A percentile compares a stretch with the other conserved stretches of the same genome.
Conservation (phyloP, 2,113 vertebrate genomes). For the Neodon shergylaensis region DNA sequence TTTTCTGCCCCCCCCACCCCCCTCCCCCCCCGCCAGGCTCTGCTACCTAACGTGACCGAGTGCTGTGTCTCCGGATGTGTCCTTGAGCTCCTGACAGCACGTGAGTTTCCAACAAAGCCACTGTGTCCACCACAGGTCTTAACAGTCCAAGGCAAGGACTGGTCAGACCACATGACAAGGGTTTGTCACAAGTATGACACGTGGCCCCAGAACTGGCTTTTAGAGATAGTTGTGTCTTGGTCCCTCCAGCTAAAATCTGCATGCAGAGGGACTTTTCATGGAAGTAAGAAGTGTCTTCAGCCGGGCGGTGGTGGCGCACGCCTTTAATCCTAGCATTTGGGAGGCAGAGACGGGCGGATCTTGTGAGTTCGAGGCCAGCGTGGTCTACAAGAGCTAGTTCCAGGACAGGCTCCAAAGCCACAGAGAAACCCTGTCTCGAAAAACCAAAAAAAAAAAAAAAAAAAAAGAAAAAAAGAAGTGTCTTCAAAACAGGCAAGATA, state of each 20-base stretch:
- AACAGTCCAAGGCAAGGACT: background rate
- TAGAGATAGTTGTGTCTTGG: background rate
- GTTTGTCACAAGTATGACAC: background rate
- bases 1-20: background rate
- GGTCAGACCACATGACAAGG: background rate
- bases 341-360: too few species aligned
- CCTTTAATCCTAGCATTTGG: too few species aligned
- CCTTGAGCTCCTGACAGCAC: background rate
- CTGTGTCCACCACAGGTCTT: background rate
- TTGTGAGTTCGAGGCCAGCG: too few species aligned
- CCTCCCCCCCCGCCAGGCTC: too few species aligned
- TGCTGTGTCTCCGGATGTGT: too few species aligned
- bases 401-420: too few species aligned
- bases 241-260: background rate
- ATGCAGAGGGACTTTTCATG: too few species aligned
- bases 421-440: too few species aligned
- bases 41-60: background rate
- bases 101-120: background rate
- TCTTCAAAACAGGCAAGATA: background rate
- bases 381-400: too few species aligned
- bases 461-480: too few species aligned
- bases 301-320: too few species aligned
- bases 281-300: background rate
- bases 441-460: too few species aligned
- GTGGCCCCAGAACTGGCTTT: background rate